Evolutionary conservation across 2,797 vertebrate species (phyloP), one percentile per base, ranked within the genome.

Genomic region (Lindbergichthys nudifrons): DNA sequence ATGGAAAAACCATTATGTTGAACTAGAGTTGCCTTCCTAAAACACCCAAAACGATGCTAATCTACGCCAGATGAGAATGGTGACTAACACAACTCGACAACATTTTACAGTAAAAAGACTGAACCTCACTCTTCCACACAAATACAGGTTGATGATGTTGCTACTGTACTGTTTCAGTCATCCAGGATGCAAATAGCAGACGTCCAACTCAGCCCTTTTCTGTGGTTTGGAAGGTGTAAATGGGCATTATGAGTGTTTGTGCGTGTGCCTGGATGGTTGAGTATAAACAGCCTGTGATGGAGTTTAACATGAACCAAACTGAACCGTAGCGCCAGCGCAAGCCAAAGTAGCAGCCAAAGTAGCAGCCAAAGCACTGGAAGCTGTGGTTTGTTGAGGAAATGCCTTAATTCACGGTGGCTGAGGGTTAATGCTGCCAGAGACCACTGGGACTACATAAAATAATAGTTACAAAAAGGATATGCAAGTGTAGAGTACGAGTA

Each of bases 381-480:
- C 84, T 91, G 90, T 79, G 90, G 91, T 92, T 84, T 85, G 87
- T 90, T 89, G 70, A 83, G 30, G 93, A 94, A 94, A 91, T 93
- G 84, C 83, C 83, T 90, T 91, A 90, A 92, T 89, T 88, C 80
- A 91, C 46, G 51, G 88, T 91, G 88, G 89, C 86, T 88, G 79
- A 81, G 73, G 77, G 77, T 67, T 90, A 89, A 90, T 87, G 85
- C 75, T 88, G 73, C 85, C 77, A 84, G 77, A 85, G 83, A 87
- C 84, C 74, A 72, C 50, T 71, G 75, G 75, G 80, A 86, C 66
- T 45, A 53, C 64, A 81, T 86, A 83, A 84, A 89, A 86, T 75
- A 76, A 79, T 81, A 81, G 80, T 65, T 64, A 70, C 65, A 64
- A 72, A 65, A 73, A 51, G 15, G 26, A 65, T 16, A 5, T 53